Evolutionary conservation across 1,140 invertebrate species (phyloP), one percentile per base, ranked within the genome.

Genomic region (Nilaparvata lugens): DNA sequence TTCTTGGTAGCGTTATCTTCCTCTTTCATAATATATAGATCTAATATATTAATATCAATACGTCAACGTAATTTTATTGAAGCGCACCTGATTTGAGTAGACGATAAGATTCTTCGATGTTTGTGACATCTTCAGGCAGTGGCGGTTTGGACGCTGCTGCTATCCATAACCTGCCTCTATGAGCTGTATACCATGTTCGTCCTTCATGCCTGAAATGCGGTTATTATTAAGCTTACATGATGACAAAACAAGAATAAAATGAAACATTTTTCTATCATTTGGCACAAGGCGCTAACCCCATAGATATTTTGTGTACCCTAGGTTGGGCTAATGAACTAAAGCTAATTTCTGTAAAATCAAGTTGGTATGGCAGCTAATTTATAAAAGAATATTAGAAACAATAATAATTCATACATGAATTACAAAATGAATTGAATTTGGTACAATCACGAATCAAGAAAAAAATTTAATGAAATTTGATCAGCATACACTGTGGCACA

Each of bases 81-180:
- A 2, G 1, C 31, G 13, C 3, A 35, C 65, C 66, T 64, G 62
- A 65, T 68, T 56, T 64, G 35, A 71, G 53, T 14, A 23, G 2
- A 52, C 76, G 7, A 35, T 35, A 35, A 11, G 31, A 35, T 11
- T 85, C 76, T 75, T 96, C 86, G 5, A 91, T 56, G 2, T 80
- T 73, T 14, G 77, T 71, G 52, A 96, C 84, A 64, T 91, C 85
- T 52, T 90, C 81, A 18, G 75, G 68, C 23, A 81, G 77, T 0
- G 93, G 85, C 24, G 76, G 71, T 75, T 92, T 93, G 0, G 81
- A 78, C 0, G 91, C 88, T 11, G 95, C 84, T 60, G 93, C 93
- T 64, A 98, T 97, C 95, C 95, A 98, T 25, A 98, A 73, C 52
- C 90, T 78, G 2, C 95, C 95, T 69, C 95, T 79, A 73, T 97